Conservation (phyloP, 2,113 vertebrate species). For the Plestiodon gilberti region DNA sequence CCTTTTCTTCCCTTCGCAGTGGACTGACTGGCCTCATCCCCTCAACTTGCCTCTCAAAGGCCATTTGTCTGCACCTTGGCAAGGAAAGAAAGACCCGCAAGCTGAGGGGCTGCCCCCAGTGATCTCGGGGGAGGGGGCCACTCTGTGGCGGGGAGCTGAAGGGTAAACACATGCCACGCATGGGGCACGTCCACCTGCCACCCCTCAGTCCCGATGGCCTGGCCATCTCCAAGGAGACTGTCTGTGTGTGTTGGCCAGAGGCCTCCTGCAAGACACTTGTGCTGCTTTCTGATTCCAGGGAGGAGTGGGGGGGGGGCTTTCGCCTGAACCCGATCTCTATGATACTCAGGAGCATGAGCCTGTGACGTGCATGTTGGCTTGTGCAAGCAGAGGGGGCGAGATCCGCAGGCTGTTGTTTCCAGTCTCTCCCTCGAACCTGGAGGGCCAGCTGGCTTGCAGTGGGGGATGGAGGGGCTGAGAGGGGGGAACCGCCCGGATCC, state of each 20-base stretch:
- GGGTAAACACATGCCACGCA: too few relatives aligned
- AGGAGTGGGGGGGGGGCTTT: background rate
- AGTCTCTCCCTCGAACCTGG: background rate
- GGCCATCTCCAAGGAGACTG: background rate
- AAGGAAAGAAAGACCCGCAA: accelerated
- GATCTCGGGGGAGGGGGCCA: background rate
- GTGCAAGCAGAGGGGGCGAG: too few relatives aligned
- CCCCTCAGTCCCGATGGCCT: background rate
- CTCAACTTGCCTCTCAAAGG: background rate
- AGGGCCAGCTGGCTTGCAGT: background rate
- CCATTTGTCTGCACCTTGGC: background rate
- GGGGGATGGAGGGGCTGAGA: background rate
- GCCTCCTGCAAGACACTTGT: background rate
- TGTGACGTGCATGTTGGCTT: background rate
- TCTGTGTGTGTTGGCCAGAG: background rate
- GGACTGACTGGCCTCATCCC: background rate
- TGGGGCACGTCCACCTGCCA: background rate
- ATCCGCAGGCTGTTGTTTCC: too few relatives aligned
- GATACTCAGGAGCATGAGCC: background rate
- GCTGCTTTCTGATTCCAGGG: background rate
- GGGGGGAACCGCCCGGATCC: background rate
- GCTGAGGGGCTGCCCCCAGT: too few relatives aligned
- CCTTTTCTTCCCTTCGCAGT: too few relatives aligned
- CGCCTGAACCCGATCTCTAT: background rate
- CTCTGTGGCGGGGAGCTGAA: background rate